A percentile compares a stretch with the other conserved stretches of the same genome.
These are phyloP conservation scores for Spongilla lacustris DNA, from an alignment of 37 sponge, comb jelly and placozoan genomes.

Conservation along the genomic window DNA sequence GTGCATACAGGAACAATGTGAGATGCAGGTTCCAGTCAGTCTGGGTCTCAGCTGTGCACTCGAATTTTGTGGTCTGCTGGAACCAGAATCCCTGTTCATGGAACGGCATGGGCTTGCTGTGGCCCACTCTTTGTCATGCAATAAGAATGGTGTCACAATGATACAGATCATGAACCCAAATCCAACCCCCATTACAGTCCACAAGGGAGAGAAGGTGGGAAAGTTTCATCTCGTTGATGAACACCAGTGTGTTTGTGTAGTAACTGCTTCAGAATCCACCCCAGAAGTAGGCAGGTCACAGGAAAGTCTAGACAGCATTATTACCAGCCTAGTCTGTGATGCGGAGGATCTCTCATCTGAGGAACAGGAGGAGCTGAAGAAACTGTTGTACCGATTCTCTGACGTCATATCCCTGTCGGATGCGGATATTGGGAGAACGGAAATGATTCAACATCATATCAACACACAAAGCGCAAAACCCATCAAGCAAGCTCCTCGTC, in stretches of 20 bases:
- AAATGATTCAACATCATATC: constrained; percentile 3
- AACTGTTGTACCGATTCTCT: background rate
- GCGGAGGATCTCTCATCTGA: background rate
- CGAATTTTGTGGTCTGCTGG: background rate
- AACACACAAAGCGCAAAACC: constrained; percentile 12
- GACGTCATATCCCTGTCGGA: constrained; percentile 11
- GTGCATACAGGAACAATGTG: background rate
- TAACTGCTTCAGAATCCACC: no score
- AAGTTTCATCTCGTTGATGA: no score
- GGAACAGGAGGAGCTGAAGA: background rate
- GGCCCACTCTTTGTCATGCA: background rate
- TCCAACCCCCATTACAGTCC: no score
- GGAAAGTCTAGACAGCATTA: no score
- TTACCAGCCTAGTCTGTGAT: no score
- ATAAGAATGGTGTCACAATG: background rate
- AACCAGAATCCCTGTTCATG: background rate
- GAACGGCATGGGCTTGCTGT: background rate
- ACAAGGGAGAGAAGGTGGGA: no score
- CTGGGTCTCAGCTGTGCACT: background rate
- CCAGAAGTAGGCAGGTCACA: no score
- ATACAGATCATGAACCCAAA: no score
- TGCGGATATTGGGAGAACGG: background rate
- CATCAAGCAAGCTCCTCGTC: constrained; percentile 11
- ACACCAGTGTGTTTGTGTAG: no score
- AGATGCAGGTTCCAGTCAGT: background rate